Evolutionary conservation across 2,888 invertebrate genomes (phyloP), one percentile per base, ranked within the genome.

Genomic region (Macaria notata): DNA sequence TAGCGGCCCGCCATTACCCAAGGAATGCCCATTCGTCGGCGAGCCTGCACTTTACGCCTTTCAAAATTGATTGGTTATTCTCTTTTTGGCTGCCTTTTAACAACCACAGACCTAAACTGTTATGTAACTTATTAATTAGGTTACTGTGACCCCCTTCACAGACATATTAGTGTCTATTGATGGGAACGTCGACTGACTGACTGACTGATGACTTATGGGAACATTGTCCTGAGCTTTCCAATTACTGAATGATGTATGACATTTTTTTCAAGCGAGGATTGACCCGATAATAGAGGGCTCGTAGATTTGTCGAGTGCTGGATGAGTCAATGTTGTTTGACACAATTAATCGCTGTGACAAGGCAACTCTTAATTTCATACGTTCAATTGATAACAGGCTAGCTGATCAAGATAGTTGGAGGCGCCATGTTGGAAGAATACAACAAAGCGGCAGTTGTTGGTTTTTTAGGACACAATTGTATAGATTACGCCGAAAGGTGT

Each of bases 11-110:
- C 76, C 72, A 79, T 80, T 79, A 78, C 72, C 74, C 61, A 66
- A 74, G 78, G 83, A 82, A 84, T 83, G 83, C 62, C 73, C 73
- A 75, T 76, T 76, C 78, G 78, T 72, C 73, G 76, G 65, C 72
- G 71, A 67, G 78, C 68, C 76, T 76, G 70, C 81, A 83, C 83
- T 84, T 84, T 81, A 75, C 84, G 83, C 82, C 83, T 75, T 73
- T 73, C 69, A 72, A 77, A 83, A 81, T 79, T 80, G 81, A 84
- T 84, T 78, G 79, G 75, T 76, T 76, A 71, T 77, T 77, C 76
- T 78, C 68, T 72, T 78, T 79, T 78, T 75, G 75, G 73, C 63
- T 71, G 72, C 73, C 70, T 80, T 77, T 79, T 81, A 83, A 80
- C 78, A 78, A 73, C 73, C 69, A 65, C 67, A 68, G 65, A 58